These are phyloP conservation scores for Meganola albula DNA, from an alignment of 2,888 invertebrate genomes.

Conservation along the genomic window DNA sequence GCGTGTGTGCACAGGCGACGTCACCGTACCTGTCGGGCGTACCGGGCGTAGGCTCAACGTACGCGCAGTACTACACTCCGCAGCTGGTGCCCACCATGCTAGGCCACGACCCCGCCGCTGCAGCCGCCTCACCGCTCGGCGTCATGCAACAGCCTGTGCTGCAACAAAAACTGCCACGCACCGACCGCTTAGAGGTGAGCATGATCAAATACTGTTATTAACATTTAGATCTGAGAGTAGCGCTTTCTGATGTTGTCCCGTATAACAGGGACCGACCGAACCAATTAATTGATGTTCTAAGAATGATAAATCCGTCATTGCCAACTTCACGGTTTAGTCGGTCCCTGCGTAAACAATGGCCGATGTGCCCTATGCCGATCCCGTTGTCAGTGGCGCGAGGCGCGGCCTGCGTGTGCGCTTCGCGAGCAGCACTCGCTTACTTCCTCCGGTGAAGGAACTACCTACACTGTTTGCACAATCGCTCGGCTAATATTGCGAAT, in stretches of 20 bases:
- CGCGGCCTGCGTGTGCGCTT: slow-evolving; percentile 60
- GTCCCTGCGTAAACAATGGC: slow-evolving; percentile 51
- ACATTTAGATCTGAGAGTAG: slow-evolving; percentile 43
- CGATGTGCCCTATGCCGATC: slow-evolving; percentile 48
- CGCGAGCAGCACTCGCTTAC: slow-evolving; percentile 72
- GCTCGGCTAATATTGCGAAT: slow-evolving; percentile 16
- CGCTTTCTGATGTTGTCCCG: slow-evolving; percentile 56
- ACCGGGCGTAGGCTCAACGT: slow-evolving; percentile 92
- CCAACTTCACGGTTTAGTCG: slow-evolving; percentile 32
- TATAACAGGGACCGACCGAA: slow-evolving; percentile 52
- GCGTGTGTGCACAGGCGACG: slow-evolving; percentile 81
- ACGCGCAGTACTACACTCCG: slow-evolving; percentile 93
- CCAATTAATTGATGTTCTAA: slow-evolving; percentile 4
- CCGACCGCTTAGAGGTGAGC: slow-evolving; percentile 97
- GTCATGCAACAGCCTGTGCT: slow-evolving; percentile 91
- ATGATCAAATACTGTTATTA: slow-evolving; percentile 4
- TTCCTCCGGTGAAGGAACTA: slow-evolving; percentile 56
- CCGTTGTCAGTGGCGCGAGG: slow-evolving; percentile 55
- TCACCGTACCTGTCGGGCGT: slow-evolving; percentile 95
- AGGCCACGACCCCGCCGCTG: slow-evolving; percentile 90
- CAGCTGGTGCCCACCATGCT: slow-evolving; percentile 94
- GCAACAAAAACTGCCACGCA: slow-evolving; percentile 96
- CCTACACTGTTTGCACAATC: slow-evolving; percentile 58
- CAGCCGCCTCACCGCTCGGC: slow-evolving; percentile 88
- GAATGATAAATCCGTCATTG: no score